These are phyloP conservation scores for Platyscapa corneri DNA, from an alignment of 1,140 invertebrate species.

Conservation along the genomic window DNA sequence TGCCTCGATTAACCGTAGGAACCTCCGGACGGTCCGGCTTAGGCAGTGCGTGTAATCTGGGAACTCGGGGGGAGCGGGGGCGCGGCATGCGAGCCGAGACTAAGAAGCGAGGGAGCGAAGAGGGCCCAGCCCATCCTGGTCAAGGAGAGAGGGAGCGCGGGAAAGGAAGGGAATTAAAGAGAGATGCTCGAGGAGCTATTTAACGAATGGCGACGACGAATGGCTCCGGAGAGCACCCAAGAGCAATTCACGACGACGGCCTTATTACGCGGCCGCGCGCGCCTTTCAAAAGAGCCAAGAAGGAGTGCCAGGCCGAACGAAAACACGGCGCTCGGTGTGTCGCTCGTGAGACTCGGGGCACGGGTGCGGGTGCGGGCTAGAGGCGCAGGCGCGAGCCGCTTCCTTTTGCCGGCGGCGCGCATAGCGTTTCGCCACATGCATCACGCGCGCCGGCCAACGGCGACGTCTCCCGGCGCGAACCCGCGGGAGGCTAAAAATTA, in stretches of 20 bases:
- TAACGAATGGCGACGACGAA: constrained; percentile 53
- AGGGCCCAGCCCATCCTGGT: constrained; percentile 53
- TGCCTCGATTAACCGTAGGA: constrained; percentile 50
- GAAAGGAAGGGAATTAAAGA: constrained; percentile 33
- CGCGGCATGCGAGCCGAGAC: not conserved
- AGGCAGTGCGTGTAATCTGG: constrained; percentile 41
- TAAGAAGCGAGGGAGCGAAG: constrained; percentile 1
- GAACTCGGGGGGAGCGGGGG: not conserved
- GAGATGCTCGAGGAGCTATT: constrained; percentile 50
- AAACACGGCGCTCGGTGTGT: constrained; percentile 12
- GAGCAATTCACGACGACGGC: constrained; percentile 49
- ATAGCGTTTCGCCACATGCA: constrained; percentile 49
- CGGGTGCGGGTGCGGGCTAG: not conserved
- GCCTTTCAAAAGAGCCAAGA: constrained; percentile 16
- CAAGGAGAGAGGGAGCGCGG: not conserved
- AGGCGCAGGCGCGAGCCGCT: constrained; percentile 4
- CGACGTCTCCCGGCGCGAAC: not conserved
- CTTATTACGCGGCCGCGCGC: constrained; percentile 49
- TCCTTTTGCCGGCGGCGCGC: constrained; percentile 26
- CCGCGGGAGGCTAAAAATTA: constrained; percentile 22
- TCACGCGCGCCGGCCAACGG: not conserved
- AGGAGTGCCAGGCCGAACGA: constrained; percentile 33
- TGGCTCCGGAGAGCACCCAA: constrained; percentile 36
- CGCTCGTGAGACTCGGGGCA: not conserved
- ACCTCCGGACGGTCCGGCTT: not conserved